Base-by-base conservation (phyloP, 1,140 invertebrate genomes). In the Limonius californicus region DNA sequence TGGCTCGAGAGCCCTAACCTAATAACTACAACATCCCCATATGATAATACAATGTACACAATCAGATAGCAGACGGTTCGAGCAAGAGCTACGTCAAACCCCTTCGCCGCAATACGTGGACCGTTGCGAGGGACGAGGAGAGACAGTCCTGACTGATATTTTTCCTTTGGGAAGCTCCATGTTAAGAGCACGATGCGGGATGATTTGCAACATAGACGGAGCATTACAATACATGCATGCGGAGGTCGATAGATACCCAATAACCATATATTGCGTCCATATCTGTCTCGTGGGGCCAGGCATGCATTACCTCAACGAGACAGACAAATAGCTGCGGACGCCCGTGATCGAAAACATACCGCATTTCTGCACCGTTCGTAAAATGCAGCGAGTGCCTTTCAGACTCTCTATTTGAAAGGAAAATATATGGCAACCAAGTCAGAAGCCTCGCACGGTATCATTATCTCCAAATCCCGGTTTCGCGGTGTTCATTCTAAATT, bases 261-360 rank as follows among this genome's bases (percentile, higher is more conserved):
- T 72, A 72, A 71, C 71, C 70, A 72, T 72, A 73, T 70, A 72
- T 73, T 67, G 67, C 61, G 63, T 47, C 60, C 62, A 68, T 70
- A 72, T 72, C 68, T 68, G 71, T 70, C 71, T 71, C 70, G 53
- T 30, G 69, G 68, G 71, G 61, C 62, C 58, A 43, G 54, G 54
- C 66, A 65, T 68, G 64, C 68, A 69, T 70, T 72, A 70, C 65
- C 57, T 50, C 35, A 42, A 23, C 65, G 61, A 70, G 65, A 64
- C 70, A 69, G 68, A 70, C 68, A 67, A 67, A 72, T 70, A 72
- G 67, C 64, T 70, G 66, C 61, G 61, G 66, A 35, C 55, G 27
- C 30, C 18, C 35, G 27, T 55, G 54, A 55, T 55, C 20, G 54
- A 55, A 55, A 55, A 55, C 45, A 50, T 50, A 19, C 45, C 45